Conservation (phyloP, 2,888 invertebrate species). For the Tortricodes alternella region DNA sequence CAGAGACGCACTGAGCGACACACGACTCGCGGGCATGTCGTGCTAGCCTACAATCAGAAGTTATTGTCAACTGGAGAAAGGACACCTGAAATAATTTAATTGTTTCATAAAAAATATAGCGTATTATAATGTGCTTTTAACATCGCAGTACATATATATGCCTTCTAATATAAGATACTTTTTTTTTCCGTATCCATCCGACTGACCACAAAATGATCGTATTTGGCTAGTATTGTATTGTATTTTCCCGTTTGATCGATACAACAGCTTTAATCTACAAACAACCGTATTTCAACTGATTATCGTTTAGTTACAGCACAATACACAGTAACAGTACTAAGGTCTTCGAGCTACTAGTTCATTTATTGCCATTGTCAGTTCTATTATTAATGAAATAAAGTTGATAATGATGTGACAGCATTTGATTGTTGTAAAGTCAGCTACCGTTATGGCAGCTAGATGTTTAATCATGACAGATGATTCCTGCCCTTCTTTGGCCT, state of each 20-base stretch:
- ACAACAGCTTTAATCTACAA: slow-evolving; percentile 12
- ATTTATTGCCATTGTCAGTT: slow-evolving; percentile 1
- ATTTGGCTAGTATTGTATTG: slow-evolving; percentile 2
- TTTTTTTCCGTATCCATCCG: no score
- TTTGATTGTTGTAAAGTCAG: slow-evolving; percentile 14
- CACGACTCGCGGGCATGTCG: no score
- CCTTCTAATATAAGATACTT: no score
- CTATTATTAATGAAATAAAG: slow-evolving; percentile 4
- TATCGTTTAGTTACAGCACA: slow-evolving; percentile 35
- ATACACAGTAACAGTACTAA: slow-evolving; percentile 15
- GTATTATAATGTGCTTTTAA: no score
- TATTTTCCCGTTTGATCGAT: slow-evolving; percentile 25
- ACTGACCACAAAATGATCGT: no score
- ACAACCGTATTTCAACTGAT: slow-evolving; percentile 29
- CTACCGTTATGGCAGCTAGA: slow-evolving; percentile 52
- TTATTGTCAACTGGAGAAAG: no score
- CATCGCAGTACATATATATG: no score
- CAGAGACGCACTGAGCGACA: no score
- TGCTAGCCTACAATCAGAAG: no score
- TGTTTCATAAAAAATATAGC: no score
- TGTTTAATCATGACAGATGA: slow-evolving; percentile 62
- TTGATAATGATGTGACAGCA: neutral
- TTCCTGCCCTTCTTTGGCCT: slow-evolving; percentile 41
- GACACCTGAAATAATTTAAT: no score
- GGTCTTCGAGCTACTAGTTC: neutral